Conservation (phyloP, 1,140 invertebrate genomes). For the Halyomorpha halys region DNA sequence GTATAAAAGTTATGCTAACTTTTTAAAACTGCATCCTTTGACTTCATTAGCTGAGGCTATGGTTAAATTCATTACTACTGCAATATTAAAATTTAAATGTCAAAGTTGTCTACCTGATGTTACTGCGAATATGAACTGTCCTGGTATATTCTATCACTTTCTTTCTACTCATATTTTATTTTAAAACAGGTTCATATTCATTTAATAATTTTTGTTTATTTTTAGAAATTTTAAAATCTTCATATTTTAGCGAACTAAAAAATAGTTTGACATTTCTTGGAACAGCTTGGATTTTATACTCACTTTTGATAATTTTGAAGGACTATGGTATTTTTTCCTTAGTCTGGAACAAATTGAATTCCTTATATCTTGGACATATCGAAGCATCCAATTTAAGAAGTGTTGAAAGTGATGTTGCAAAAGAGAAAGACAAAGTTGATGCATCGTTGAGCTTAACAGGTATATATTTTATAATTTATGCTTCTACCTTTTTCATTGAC, state of each 20-base stretch:
- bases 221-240: no score
- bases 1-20: not conserved
- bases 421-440: constrained; percentile 25
- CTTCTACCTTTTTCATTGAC: no score
- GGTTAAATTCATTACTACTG: not conserved
- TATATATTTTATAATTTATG: not conserved
- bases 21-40: not conserved
- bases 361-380: constrained; percentile 17
- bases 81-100: not conserved
- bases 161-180: no score
- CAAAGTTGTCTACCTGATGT: no score
- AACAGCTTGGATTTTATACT: constrained; percentile 25
- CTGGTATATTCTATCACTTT: no score
- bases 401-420: constrained; percentile 24
- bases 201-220: no score
- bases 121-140: no score
- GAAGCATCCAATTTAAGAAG: not conserved
- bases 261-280: constrained; percentile 24
- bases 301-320: constrained; percentile 23
- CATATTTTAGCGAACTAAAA: constrained; percentile 4
- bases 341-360: constrained; percentile 13
- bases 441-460: constrained; percentile 10
- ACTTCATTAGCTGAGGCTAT: not conserved
- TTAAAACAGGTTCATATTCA: no score
- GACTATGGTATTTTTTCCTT: constrained; percentile 23